Evolutionary conservation across 2,888 invertebrate species (phyloP).

Genomic region (Watsonalla binaria): DNA sequence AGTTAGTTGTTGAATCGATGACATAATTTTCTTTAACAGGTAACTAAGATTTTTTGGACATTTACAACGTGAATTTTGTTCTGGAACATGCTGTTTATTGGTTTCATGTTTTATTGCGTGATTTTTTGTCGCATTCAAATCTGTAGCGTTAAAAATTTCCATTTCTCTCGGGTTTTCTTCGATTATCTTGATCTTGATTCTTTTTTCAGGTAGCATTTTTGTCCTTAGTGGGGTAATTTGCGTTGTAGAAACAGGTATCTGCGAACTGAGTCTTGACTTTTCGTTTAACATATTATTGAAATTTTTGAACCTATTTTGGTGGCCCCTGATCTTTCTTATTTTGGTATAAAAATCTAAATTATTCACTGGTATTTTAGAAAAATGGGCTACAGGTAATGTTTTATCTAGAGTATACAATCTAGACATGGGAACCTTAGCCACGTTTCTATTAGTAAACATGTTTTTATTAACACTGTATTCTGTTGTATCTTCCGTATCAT

Average conservation of each 20-base stretch:
- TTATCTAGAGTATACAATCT: slow-evolving; percentile 45
- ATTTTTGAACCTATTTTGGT: slow-evolving; percentile 54
- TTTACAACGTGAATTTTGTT: slow-evolving; percentile 26
- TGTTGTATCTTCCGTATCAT: slow-evolving; percentile 29
- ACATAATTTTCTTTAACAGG: slow-evolving; percentile 34
- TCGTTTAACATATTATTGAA: slow-evolving; percentile 58
- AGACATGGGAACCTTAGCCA: slow-evolving; percentile 39
- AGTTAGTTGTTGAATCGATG: slow-evolving; percentile 33
- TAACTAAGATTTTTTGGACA: slow-evolving; percentile 37
- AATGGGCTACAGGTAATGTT: slow-evolving; percentile 42
- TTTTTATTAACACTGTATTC: slow-evolving; percentile 38
- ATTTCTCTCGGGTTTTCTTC: slow-evolving; percentile 4
- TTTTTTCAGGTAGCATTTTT: slow-evolving; percentile 7
- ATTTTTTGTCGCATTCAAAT: neutral
- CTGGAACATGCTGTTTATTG: neutral
- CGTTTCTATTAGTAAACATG: slow-evolving; percentile 36
- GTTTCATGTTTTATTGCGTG: neutral
- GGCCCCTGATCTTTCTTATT: slow-evolving; percentile 54
- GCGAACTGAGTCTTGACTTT: slow-evolving; percentile 32
- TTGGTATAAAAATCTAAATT: slow-evolving; percentile 58
- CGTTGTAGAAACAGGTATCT: slow-evolving; percentile 22
- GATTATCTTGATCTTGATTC: slow-evolving; percentile 6
- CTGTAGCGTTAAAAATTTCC: neutral
- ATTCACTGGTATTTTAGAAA: slow-evolving; percentile 37
- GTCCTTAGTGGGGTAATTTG: slow-evolving; percentile 17